Conservation (phyloP, 2,113 vertebrate species). For the Sceloporus undulatus region DNA sequence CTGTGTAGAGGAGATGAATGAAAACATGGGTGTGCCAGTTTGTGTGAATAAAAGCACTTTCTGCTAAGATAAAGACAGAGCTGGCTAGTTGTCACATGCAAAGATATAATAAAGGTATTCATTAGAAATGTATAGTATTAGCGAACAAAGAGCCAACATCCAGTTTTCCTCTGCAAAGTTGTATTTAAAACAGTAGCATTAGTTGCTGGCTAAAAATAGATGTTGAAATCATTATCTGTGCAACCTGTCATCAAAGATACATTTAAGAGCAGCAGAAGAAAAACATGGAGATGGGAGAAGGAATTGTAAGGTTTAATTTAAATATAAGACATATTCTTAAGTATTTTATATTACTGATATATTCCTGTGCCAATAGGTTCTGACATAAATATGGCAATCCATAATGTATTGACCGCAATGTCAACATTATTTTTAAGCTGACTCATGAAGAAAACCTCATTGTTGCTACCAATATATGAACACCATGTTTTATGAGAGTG, state of each 20-base stretch:
- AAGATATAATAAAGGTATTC: slow-evolving; percentile 33
- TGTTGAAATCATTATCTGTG: slow-evolving; percentile 49
- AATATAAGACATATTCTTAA: slow-evolving; percentile 54
- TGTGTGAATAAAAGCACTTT: background rate
- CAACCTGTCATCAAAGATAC: slow-evolving; percentile 48
- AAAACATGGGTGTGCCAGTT: background rate
- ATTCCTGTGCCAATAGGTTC: slow-evolving; percentile 68
- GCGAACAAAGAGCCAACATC: slow-evolving; percentile 31
- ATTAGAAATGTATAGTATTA: slow-evolving; percentile 52
- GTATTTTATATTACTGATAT: slow-evolving; percentile 67
- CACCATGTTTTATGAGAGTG: slow-evolving; percentile 33
- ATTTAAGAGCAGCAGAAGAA: slow-evolving; percentile 29
- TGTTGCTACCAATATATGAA: slow-evolving; percentile 59
- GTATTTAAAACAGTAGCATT: slow-evolving; percentile 41
- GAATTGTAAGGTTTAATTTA: slow-evolving; percentile 54
- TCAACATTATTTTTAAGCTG: slow-evolving; percentile 75
- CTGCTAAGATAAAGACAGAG: background rate
- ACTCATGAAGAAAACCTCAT: slow-evolving; percentile 63
- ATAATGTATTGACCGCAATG: slow-evolving; percentile 60
- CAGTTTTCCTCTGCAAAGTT: slow-evolving; percentile 33
- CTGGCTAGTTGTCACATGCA: slow-evolving; percentile 10
- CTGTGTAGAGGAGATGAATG: background rate
- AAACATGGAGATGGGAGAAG: slow-evolving; percentile 28
- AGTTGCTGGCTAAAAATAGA: slow-evolving; percentile 40
- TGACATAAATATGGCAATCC: slow-evolving; percentile 65